phyloP scores from a whole-genome alignment of 2,888 invertebrate species.

The Sphaerophoria rueppellii region DNA sequence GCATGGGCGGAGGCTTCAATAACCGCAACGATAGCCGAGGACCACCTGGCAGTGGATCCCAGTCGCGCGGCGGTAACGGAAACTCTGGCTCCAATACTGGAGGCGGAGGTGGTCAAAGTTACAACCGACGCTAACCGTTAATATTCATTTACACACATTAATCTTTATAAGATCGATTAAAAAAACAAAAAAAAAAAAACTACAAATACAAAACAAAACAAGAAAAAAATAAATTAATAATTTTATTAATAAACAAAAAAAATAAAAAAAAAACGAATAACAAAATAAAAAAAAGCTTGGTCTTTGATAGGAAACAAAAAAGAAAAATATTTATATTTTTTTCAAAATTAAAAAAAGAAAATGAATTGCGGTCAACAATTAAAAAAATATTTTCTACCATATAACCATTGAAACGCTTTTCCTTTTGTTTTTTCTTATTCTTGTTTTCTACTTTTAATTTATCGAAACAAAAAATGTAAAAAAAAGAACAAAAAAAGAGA shows the following conservation, averaged over 20 bases:
- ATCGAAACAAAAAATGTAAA: constrained; percentile 60
- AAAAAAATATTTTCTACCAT: constrained; percentile 73
- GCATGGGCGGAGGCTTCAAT: constrained; percentile 77
- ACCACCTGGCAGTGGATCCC: constrained; percentile 78
- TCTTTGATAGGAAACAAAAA: constrained; percentile 56
- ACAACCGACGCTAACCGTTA: constrained; percentile 81
- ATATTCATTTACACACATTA: constrained; percentile 75
- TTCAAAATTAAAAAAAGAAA: constrained; percentile 46
- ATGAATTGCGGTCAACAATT: constrained; percentile 67
- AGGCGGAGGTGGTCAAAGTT: constrained; percentile 76
- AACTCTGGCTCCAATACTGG: constrained; percentile 76
- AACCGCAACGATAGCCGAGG: constrained; percentile 81
- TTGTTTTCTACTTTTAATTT: constrained; percentile 71
- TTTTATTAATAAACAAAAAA: constrained; percentile 61
- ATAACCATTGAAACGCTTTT: constrained; percentile 53
- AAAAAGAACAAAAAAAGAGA: constrained; percentile 64
- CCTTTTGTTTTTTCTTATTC: constrained; percentile 63
- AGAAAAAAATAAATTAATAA: constrained; percentile 33
- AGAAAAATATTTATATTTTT: constrained; percentile 65
- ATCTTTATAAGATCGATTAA: constrained; percentile 75
- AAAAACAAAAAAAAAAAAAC: constrained; percentile 44
- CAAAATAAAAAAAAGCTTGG: constrained; percentile 63
- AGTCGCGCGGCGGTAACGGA: constrained; percentile 78
- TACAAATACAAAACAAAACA: background rate
- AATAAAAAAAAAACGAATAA: constrained; percentile 47